phyloP scores from a whole-genome alignment of 2,888 invertebrate genomes.

The Catocala fraxini region DNA sequence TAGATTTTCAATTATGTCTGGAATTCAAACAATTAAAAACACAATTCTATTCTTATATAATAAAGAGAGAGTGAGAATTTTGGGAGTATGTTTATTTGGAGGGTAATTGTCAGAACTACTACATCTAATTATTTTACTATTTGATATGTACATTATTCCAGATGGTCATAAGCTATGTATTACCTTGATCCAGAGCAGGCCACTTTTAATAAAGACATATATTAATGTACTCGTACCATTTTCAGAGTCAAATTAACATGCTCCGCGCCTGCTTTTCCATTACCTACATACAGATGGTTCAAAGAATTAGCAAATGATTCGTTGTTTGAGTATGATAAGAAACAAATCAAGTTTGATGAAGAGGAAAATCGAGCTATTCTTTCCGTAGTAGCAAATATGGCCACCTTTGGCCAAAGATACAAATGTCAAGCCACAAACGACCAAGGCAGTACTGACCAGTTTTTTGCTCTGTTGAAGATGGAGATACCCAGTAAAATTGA shows the following conservation, averaged over 20 bases:
- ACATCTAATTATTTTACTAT: no score
- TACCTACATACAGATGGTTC: constrained; percentile 72
- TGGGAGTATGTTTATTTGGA: no score
- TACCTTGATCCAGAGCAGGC: no score
- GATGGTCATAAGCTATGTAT: no score
- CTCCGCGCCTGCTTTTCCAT: constrained; percentile 66
- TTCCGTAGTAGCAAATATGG: constrained; percentile 57
- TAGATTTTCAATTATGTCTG: no score
- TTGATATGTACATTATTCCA: no score
- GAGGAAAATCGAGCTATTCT: constrained; percentile 59
- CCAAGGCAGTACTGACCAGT: constrained; percentile 60
- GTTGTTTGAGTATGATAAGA: constrained; percentile 62
- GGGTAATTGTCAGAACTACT: no score
- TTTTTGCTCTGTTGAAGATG: constrained; percentile 59
- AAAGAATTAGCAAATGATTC: constrained; percentile 58
- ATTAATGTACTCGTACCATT: background rate
- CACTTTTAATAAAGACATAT: no score
- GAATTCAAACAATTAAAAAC: no score
- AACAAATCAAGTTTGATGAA: constrained; percentile 58
- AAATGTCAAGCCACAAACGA: constrained; percentile 69
- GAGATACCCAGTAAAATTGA: constrained; percentile 62
- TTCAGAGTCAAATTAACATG: constrained; percentile 73
- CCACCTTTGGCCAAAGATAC: constrained; percentile 63
- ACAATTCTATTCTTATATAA: no score
- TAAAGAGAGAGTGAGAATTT: no score